Percentiles rank a stretch among this genome's conserved stretches.
Conservation (phyloP, 1,140 invertebrate genomes). For the Psix sp. region DNA sequence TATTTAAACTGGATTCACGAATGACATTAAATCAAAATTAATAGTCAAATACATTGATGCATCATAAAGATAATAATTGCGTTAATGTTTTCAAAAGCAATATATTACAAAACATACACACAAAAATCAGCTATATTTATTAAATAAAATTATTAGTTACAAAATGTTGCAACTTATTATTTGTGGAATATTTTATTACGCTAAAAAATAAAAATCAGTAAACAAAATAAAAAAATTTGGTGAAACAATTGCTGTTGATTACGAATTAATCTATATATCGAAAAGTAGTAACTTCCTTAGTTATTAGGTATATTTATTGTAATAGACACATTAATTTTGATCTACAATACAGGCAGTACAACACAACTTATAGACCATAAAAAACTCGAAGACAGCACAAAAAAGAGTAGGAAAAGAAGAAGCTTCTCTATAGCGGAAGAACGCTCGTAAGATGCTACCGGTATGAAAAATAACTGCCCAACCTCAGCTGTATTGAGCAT, state of each 20-base stretch:
- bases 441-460: constrained; percentile 68
- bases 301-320: constrained; percentile 70
- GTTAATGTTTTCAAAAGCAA: too few species aligned
- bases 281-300: constrained; percentile 51
- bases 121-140: too few species aligned
- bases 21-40: too few species aligned
- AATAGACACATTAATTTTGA: constrained; percentile 76
- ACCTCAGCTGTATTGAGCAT: constrained; percentile 71
- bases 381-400: constrained; percentile 67
- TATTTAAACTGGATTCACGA: too few species aligned
- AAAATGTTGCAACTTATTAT: too few species aligned
- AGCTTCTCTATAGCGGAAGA: constrained; percentile 59
- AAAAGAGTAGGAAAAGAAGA: constrained; percentile 59
- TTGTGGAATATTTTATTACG: too few species aligned
- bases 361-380: constrained; percentile 72
- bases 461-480: constrained; percentile 76
- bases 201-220: too few species aligned
- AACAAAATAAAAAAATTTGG: too few species aligned
- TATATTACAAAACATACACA: too few species aligned
- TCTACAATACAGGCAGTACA: constrained; percentile 68
- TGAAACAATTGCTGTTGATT: constrained; percentile 29
- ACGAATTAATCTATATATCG: constrained; percentile 43
- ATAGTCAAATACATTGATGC: too few species aligned
- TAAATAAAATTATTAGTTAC: too few species aligned
- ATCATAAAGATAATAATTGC: too few species aligned